These are phyloP conservation scores for Dynastes hyllus DNA, from an alignment of 2,888 invertebrate genomes.

Conservation along the genomic window DNA sequence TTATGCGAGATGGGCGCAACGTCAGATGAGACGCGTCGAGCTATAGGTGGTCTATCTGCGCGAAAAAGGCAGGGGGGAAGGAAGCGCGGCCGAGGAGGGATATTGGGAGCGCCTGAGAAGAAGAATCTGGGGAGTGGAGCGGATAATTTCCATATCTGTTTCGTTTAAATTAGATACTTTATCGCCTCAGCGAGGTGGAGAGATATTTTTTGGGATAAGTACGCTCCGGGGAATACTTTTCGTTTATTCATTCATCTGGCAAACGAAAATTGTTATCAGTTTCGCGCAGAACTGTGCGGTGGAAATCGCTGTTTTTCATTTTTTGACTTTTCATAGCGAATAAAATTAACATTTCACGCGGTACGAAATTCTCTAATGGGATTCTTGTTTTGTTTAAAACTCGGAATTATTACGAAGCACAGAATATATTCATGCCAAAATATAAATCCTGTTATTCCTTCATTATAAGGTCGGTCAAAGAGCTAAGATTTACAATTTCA, in stretches of 20 bases:
- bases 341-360: conserved; percentile 17
- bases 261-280: conserved; percentile 39
- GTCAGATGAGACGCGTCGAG: conserved; percentile 18
- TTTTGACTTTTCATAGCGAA: neutral
- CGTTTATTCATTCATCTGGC: conserved; percentile 28
- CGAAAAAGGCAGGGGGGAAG: neutral
- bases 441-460: too few relatives aligned
- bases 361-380: neutral
- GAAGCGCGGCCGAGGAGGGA: neutral
- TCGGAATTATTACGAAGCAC: too few relatives aligned
- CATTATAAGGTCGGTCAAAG: neutral
- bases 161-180: conserved; percentile 45
- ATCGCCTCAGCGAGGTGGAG: conserved; percentile 26
- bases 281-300: conserved; percentile 17
- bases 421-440: too few relatives aligned
- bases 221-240: conserved; percentile 23
- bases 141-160: conserved; percentile 46
- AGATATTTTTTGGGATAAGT: conserved; percentile 42
- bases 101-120: neutral
- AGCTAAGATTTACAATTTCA: too few relatives aligned
- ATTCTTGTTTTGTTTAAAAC: neutral
- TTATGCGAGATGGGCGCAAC: conserved; percentile 34
- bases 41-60: conserved; percentile 9
- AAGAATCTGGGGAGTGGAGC: neutral
- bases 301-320: neutral